Evolutionary conservation across 2,797 vertebrate genomes (phyloP), one percentile per base, ranked within the genome.

Genomic region (Rhodeus uyekii): DNA sequence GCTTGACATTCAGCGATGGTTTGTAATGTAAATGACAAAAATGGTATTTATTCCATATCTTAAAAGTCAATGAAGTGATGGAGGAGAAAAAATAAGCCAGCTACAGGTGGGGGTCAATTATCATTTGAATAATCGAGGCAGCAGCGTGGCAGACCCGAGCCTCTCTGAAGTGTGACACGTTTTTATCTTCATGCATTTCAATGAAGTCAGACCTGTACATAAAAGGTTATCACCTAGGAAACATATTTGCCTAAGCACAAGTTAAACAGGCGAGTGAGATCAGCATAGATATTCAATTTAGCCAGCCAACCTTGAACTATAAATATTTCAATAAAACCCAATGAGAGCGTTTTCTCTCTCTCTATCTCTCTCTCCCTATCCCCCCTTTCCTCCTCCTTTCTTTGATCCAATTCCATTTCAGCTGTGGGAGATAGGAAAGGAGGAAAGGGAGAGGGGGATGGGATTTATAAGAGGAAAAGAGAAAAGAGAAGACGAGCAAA

Each of bases 161-260:
- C 92, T 94, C 93, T 93, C 92, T 93, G 93, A 96, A 98, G 96
- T 97, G 96, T 97, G 97, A 98, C 97, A 98, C 94, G 96, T 97
- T 98, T 97, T 98, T 98, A 98, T 99, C 97, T 98, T 97, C 95
- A 96, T 98, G 97, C 97, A 99, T 98, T 98, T 99, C 98, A 99
- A 98, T 98, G 97, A 98, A 98, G 96, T 97, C 96, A 94, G 96
- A 91, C 96, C 95, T 95, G 96, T 98, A 98, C 97, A 98, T 98
- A 97, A 99, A 99, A 99, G 97, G 97, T 99, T 99, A 99, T 99
- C 97, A 97, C 97, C 97, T 97, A 97, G 98, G 98, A 98, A 99
- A 99, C 98, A 98, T 99, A 98, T 98, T 98, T 99, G 97, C 96
- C 96, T 96, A 96, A 98, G 96, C 96, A 95, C 96, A 98, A 98